Evolutionary conservation across 2,797 vertebrate genomes (phyloP).

Genomic region (Linurgus olivaceus): DNA sequence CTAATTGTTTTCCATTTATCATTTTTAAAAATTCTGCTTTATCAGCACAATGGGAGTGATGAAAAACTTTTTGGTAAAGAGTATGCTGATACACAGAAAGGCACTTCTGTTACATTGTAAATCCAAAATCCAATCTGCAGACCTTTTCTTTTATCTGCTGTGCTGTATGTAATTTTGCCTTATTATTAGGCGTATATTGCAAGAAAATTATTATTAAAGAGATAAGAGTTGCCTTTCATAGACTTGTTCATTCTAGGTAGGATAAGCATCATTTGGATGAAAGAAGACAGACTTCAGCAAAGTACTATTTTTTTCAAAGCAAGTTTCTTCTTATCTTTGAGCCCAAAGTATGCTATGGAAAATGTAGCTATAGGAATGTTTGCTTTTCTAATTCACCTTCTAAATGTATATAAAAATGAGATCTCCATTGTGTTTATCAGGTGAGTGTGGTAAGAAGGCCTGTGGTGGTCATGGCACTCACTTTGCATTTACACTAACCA

Average conservation of each 20-base stretch:
- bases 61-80: background rate
- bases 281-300: background rate
- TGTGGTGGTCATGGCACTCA: background rate
- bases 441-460: background rate
- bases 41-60: background rate
- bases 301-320: background rate
- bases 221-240: constrained; percentile 17
- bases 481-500: background rate
- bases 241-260: background rate
- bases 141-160: background rate
- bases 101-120: background rate
- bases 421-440: background rate
- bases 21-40: background rate
- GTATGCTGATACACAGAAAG: background rate
- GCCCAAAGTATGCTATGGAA: background rate
- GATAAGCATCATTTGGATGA: constrained; percentile 18
- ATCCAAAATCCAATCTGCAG: background rate
- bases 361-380: background rate
- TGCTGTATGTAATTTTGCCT: background rate
- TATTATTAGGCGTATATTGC: background rate
- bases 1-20: background rate
- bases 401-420: background rate
- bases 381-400: background rate
- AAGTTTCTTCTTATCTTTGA: background rate
- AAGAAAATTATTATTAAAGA: constrained; percentile 22